Conservation (phyloP, 2,113 vertebrate genomes). For the Eclectus roratus region DNA sequence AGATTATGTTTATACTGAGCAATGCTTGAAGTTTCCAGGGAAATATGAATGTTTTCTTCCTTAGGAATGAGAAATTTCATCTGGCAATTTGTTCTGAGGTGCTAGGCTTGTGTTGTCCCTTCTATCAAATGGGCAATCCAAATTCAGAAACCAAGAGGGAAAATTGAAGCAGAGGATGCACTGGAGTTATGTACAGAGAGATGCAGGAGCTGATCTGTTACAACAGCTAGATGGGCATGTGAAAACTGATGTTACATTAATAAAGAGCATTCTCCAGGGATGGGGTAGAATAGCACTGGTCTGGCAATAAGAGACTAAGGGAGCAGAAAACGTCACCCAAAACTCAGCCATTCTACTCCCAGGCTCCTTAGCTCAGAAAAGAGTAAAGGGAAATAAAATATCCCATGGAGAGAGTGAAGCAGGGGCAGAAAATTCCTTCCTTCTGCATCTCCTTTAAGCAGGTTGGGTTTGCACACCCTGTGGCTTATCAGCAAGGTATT, state of each 20-base stretch:
- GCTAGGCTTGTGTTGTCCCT: not conserved
- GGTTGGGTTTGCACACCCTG: not conserved
- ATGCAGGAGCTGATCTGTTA: not conserved
- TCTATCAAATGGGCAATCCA: not conserved
- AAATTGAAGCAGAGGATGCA: not conserved
- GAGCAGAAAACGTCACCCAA: not conserved
- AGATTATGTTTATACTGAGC: not conserved
- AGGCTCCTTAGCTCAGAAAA: not conserved
- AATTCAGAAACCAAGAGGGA: not conserved
- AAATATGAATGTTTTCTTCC: not conserved
- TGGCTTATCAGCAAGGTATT: not conserved
- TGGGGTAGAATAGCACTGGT: fast-evolving
- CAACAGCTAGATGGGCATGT: not conserved
- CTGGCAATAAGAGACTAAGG: not conserved
- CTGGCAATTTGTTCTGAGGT: not conserved
- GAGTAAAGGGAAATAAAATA: not conserved
- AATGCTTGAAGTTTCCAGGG: not conserved
- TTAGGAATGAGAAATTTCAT: not conserved
- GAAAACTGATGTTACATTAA: not conserved
- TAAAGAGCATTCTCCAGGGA: not conserved
- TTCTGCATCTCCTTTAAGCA: not conserved
- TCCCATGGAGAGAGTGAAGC: not conserved
- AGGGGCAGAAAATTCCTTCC: not conserved
- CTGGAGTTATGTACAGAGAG: not conserved
- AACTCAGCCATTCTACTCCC: not conserved